A percentile compares a stretch with the other conserved stretches of the same genome.
These are phyloP conservation scores for Recurvirostra avosetta DNA, from an alignment of 2,113 vertebrate genomes.

Conservation along the genomic window DNA sequence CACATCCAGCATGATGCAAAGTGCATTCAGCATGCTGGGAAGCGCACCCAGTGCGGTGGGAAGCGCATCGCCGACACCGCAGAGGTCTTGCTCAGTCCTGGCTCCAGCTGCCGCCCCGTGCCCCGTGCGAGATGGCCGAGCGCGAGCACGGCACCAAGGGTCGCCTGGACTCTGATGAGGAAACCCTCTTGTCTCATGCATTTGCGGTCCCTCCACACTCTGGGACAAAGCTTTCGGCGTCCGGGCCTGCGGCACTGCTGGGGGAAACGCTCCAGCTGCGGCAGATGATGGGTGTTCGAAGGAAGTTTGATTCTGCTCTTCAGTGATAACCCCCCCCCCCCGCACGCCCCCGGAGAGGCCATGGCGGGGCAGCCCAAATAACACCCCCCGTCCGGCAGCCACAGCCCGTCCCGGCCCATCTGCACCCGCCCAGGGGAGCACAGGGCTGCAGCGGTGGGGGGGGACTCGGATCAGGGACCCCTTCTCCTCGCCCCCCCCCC, in stretches of 20 bases:
- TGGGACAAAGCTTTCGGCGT: neutral
- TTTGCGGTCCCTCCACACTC: neutral
- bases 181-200: neutral
- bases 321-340: neutral
- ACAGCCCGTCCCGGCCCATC: neutral
- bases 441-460: no score
- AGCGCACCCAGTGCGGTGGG: no score
- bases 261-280: no score
- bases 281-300: neutral
- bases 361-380: neutral
- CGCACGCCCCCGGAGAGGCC: no score
- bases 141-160: no score
- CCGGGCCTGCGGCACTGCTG: neutral
- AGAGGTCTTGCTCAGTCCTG: neutral
- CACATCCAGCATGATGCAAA: no score
- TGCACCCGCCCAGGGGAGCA: neutral
- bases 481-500: neutral
- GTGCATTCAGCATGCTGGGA: no score
- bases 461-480: neutral
- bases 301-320: neutral
- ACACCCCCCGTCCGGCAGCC: neutral
- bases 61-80: neutral
- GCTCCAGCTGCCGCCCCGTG: neutral
- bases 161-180: no score
- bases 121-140: neutral